phyloP scores from a whole-genome alignment of 2,888 invertebrate species.

The Tetragnatha montana region DNA sequence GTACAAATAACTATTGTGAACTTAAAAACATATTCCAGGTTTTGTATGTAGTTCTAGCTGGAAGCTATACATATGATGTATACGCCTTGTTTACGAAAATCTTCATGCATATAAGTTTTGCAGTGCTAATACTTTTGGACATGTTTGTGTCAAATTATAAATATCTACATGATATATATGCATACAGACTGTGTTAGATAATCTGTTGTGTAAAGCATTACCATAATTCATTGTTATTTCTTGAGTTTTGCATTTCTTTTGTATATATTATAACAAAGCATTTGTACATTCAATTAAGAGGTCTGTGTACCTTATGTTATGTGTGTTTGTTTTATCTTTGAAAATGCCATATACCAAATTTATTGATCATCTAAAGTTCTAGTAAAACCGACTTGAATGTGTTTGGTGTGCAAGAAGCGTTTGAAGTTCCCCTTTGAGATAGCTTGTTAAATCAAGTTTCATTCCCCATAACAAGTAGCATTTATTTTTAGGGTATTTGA shows the following conservation, averaged over 20 bases:
- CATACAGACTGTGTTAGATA: constrained; percentile 47
- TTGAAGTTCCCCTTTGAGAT: background rate
- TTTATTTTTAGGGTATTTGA: no score
- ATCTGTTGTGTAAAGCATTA: constrained; percentile 52
- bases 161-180: constrained; percentile 46
- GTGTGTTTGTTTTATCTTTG: background rate
- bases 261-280: constrained; percentile 6
- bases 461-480: no score
- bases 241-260: constrained; percentile 33
- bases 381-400: background rate
- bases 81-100: constrained; percentile 32
- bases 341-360: background rate
- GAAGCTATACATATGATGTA: constrained; percentile 42
- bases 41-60: constrained; percentile 65
- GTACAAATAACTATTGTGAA: constrained; percentile 62
- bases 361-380: background rate
- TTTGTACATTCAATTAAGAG: constrained; percentile 19
- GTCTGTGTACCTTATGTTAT: background rate
- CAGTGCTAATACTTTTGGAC: constrained; percentile 21
- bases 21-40: constrained; percentile 59
- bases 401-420: background rate
- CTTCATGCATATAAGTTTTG: constrained; percentile 41
- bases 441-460: background rate
- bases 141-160: constrained; percentile 44
- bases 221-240: constrained; percentile 37